Evolutionary conservation across 2,888 invertebrate species (phyloP).

Genomic region (Byasa hedistus): DNA sequence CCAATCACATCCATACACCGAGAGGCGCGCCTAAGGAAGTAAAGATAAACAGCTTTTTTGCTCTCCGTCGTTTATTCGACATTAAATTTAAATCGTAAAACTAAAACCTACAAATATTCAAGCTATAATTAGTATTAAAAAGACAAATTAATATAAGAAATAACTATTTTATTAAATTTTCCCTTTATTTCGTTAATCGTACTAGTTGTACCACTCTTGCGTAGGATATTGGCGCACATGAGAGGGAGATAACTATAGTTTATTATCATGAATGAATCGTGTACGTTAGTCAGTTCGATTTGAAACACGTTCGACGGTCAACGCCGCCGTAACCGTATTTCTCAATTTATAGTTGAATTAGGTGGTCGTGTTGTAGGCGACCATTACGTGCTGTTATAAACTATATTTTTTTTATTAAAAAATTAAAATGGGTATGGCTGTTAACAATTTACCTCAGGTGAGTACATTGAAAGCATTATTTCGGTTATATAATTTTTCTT

Average conservation of each 20-base stretch:
- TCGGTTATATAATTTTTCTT: constrained; percentile 37
- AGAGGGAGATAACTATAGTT: constrained; percentile 64
- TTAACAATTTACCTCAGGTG: constrained; percentile 70
- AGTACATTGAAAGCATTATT: constrained; percentile 42
- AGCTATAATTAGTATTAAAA: constrained; percentile 17
- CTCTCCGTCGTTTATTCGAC: background rate
- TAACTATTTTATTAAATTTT: constrained; percentile 18
- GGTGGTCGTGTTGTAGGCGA: constrained; percentile 62
- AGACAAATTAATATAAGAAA: constrained; percentile 14
- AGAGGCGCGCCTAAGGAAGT: constrained; percentile 81
- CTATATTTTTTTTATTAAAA: constrained; percentile 38
- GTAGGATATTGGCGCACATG: constrained; percentile 34
- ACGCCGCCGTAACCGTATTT: constrained; percentile 57
- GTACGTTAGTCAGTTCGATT: constrained; percentile 49
- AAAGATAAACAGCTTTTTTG: constrained; percentile 39
- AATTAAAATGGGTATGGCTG: constrained; percentile 68
- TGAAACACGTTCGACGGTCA: constrained; percentile 51
- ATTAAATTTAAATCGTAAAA: background rate
- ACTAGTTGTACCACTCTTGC: constrained; percentile 38
- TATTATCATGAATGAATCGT: constrained; percentile 73
- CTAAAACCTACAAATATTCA: background rate
- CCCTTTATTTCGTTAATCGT: constrained; percentile 28
- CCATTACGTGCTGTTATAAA: constrained; percentile 46
- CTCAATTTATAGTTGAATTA: constrained; percentile 63
- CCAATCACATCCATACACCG: constrained; percentile 77